Base-by-base conservation (phyloP, 2,888 invertebrate species). In the Eupithecia abbreviata region DNA sequence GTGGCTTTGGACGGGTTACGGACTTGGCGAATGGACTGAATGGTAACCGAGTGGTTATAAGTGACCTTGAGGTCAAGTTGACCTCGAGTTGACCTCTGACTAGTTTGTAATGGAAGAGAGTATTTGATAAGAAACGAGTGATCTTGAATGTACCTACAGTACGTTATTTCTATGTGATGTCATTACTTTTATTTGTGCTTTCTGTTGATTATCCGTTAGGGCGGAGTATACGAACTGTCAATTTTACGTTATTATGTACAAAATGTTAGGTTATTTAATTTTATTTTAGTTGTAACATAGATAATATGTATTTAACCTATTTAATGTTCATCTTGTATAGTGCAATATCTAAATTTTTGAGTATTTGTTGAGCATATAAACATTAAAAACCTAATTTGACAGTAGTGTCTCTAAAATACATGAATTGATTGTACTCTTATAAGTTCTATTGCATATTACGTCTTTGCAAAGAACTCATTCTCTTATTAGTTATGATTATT, bases 261-360 rank as follows among this genome's bases (percentile, higher is more conserved):
- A 87, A 86, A 82, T 81, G 77, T 81, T 82, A 85, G 84, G 83
- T 85, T 85, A 84, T 83, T 83, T 75, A 76, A 83, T 84, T 82
- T 86, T 82, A 74, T 84, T 81, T 73, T 51, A 62, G 62, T 41
- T 78, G 68, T 71, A 73, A 73, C n/a, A 73, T 76, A 73, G 73
- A n/a, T 71, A 66, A n/a, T 71, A 66, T 67, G 42, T 77, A 75
- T 66, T 41, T 77, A 75, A 58, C 70, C 72, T 66, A 58, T 18
- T 75, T 15, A 70, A 73, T 75, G n/a, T 73, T 72, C 67, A 73
- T 75, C 55, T 58, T 71, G 55, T 73, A 69, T 70, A 77, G 77
- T 77, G 78, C 72, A 77, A 78, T 75, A 71, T 73, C 42, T 51
- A 41, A 47, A 45, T 12, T 55, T 66, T 66, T 45, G 49, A 4